Evolutionary conservation across 2,888 invertebrate genomes (phyloP).

Genomic region (Netelia inedita): DNA sequence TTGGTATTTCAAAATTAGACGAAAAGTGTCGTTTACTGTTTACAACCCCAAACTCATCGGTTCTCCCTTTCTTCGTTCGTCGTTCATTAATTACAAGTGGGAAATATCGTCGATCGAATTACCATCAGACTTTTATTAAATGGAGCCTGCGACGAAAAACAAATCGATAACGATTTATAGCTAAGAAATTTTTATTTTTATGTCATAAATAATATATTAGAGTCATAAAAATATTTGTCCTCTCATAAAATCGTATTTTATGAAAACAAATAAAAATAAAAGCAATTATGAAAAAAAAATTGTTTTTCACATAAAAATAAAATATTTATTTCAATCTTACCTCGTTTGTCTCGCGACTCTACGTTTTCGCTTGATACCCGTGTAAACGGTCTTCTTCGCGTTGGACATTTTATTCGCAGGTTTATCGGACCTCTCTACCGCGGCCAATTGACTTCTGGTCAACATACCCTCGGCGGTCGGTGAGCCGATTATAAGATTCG

Average conservation of each 20-base stretch:
- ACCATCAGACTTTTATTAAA: slow-evolving; percentile 11
- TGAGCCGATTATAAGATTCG: slow-evolving; percentile 34
- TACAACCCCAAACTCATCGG: too few species aligned
- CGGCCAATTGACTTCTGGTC: slow-evolving; percentile 25
- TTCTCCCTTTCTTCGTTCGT: background rate
- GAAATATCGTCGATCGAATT: background rate
- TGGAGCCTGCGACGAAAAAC: background rate
- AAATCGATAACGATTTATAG: slow-evolving; percentile 9
- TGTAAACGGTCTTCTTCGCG: background rate
- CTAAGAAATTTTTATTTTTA: slow-evolving; percentile 2
- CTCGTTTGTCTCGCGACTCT: slow-evolving; percentile 30
- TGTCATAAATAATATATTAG: background rate
- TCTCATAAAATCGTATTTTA: background rate
- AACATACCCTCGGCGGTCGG: slow-evolving; percentile 18
- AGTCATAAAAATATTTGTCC: background rate
- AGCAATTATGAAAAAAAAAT: too few species aligned
- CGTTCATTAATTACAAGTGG: background rate
- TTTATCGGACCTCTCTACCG: background rate
- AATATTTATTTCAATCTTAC: slow-evolving; percentile 4
- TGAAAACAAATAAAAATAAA: background rate
- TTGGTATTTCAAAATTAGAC: too few species aligned
- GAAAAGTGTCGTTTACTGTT: too few species aligned
- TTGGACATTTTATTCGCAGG: background rate
- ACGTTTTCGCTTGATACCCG: slow-evolving; percentile 24
- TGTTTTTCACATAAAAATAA: background rate